Evolutionary conservation across 2,888 invertebrate genomes (phyloP), one percentile per base, ranked within the genome.

Genomic region (Vesta saturnalis): DNA sequence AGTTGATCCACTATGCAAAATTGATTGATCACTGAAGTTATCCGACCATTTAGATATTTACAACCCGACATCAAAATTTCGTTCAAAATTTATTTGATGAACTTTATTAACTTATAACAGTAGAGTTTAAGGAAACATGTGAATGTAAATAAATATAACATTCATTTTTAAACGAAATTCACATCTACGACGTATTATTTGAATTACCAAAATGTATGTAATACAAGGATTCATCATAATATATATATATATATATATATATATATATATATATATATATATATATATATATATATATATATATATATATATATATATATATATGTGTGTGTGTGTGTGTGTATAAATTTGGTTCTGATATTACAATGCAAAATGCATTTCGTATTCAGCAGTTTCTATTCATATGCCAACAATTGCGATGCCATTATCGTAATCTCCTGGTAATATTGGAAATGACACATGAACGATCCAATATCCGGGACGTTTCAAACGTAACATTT

Each of bases 381-480:
- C 63, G 74, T 71, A 74, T 75, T 75, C 76, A 73, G 74, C 65
- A 69, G 70, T 65, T 66, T 63, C 76, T 72, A 74, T 77, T 77
- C 75, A 76, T 67, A 74, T 67, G 73, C 67, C 73, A 73, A 73
- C 77, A 77, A 77, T 74, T 75, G 77, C 73, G 72, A 69, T 72
- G 71, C 77, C 76, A 76, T 79, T 77, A 78, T 77, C 76, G 72
- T 74, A 75, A 77, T 77, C 77, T 76, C 74, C 75, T 67, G 73
- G 77, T 77, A 77, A 78, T 78, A 80, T 80, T 79, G 77, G 77
- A 76, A 77, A 76, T 80, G 79, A 81, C 80, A 79, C 77, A 79
- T 79, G 79, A 78, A 77, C 78, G 78, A 76, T 77, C 77, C 79
- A 80, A 81, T 81, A 81, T 80, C 80, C 80, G 77, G 77, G 72